These are phyloP conservation scores for Motacilla tschutschensis DNA, from an alignment of 2,113 vertebrate genomes.

Conservation along the genomic window DNA sequence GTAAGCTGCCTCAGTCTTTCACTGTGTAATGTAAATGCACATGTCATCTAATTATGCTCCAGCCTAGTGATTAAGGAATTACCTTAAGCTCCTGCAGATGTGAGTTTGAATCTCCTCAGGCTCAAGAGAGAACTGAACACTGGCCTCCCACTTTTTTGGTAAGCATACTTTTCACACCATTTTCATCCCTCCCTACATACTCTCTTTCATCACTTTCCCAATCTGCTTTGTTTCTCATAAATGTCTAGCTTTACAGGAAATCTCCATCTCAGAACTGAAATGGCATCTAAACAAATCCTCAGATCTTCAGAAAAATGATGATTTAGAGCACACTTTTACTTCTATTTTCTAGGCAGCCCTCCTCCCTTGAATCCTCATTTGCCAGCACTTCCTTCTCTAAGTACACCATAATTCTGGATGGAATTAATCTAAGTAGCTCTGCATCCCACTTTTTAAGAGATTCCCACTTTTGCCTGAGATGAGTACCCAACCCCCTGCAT, in stretches of 20 bases:
- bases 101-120: background rate
- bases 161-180: background rate
- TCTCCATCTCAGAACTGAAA: background rate
- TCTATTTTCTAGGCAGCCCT: background rate
- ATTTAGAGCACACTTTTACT: background rate
- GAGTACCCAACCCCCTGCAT: background rate
- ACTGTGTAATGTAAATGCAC: background rate
- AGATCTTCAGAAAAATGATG: background rate
- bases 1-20: background rate
- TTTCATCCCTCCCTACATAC: background rate
- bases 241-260: background rate
- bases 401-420: accelerated
- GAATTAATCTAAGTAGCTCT: background rate
- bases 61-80: conserved; percentile 27
- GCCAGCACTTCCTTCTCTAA: background rate
- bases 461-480: background rate
- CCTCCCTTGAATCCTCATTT: background rate
- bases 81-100: background rate
- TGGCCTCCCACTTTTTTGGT: background rate
- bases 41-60: conserved; percentile 2
- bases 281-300: background rate
- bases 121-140: background rate
- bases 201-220: background rate
- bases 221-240: background rate
- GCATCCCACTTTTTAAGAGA: background rate